Conservation (phyloP, 2,113 vertebrate genomes). For the Orycteropus afer region DNA sequence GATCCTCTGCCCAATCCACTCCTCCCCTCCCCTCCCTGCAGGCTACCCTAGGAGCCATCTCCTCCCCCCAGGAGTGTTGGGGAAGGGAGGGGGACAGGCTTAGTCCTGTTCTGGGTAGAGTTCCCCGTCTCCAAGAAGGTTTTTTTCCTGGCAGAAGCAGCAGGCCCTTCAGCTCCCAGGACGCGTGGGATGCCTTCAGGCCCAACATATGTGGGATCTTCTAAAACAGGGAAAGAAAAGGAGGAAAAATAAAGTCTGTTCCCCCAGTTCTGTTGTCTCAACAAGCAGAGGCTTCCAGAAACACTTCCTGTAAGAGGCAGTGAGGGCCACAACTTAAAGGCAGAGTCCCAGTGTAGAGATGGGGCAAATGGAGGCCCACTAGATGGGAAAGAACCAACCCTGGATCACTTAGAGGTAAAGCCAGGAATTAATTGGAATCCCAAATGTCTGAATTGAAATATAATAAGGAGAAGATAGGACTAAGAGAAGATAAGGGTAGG, state of each 20-base stretch:
- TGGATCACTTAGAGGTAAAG: not conserved
- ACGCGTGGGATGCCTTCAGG: constrained; percentile 76
- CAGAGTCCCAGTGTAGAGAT: constrained; percentile 31
- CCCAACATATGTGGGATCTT: constrained; percentile 82
- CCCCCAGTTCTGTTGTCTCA: constrained; percentile 80
- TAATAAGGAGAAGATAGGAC: not conserved
- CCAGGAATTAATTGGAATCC: not conserved
- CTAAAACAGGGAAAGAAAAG: constrained; percentile 78
- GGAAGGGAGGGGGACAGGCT: too few relatives aligned
- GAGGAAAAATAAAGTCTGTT: constrained; percentile 82
- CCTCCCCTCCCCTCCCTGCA: too few relatives aligned
- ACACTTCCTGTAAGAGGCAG: constrained; percentile 18
- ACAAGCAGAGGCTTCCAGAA: constrained; percentile 70
- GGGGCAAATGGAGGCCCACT: constrained; percentile 45
- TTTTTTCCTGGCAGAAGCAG: constrained; percentile 63
- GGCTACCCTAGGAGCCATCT: not conserved
- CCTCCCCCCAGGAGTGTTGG: not conserved
- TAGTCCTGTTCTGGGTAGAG: not conserved
- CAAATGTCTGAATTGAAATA: not conserved
- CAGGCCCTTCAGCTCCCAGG: constrained; percentile 68
- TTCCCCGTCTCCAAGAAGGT: constrained; percentile 13
- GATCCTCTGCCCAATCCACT: fast-evolving
- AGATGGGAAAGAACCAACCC: not conserved
- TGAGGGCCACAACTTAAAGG: not conserved
- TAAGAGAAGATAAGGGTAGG: not conserved